A percentile compares a stretch with the other conserved stretches of the same genome.
These are phyloP conservation scores for Nothoprocta pentlandii DNA, from an alignment of 2,113 vertebrate species.

Conservation along the genomic window DNA sequence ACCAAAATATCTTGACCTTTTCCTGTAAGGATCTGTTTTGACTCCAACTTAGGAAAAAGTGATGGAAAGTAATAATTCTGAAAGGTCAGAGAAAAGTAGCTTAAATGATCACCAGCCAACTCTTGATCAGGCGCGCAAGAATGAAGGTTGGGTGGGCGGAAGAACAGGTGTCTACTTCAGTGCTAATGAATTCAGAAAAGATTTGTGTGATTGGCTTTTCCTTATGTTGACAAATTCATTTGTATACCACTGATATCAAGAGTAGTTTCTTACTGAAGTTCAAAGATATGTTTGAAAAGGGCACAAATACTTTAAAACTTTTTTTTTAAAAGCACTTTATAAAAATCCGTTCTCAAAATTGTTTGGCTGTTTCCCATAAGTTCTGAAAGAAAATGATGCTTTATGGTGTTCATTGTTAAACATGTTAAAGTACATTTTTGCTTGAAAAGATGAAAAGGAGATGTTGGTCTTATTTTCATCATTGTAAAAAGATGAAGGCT, in stretches of 20 bases:
- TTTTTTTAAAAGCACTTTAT: not conserved
- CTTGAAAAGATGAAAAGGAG: not conserved
- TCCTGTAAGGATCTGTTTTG: not conserved
- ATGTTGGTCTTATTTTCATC: not conserved
- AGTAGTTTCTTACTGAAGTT: not conserved
- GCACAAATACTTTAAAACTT: not conserved
- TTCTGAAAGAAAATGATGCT: not conserved
- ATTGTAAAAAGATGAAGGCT: not conserved
- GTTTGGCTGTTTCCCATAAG: not conserved
- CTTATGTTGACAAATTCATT: not conserved
- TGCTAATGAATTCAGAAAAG: not conserved
- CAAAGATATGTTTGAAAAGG: not conserved
- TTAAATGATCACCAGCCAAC: not conserved
- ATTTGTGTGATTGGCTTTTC: not conserved
- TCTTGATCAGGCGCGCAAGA: not conserved
- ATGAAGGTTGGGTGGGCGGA: not conserved
- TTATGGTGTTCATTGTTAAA: not conserved
- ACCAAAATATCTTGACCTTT: not conserved
- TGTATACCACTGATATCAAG: not conserved
- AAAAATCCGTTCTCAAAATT: not conserved
- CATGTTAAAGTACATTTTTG: not conserved
- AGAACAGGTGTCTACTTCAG: not conserved
- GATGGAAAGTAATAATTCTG: not conserved
- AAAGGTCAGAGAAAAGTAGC: slow-evolving; percentile 2
- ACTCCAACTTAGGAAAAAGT: not conserved